Base-by-base conservation (phyloP, 2,797 vertebrate species). In the Myotis daubentonii region DNA sequence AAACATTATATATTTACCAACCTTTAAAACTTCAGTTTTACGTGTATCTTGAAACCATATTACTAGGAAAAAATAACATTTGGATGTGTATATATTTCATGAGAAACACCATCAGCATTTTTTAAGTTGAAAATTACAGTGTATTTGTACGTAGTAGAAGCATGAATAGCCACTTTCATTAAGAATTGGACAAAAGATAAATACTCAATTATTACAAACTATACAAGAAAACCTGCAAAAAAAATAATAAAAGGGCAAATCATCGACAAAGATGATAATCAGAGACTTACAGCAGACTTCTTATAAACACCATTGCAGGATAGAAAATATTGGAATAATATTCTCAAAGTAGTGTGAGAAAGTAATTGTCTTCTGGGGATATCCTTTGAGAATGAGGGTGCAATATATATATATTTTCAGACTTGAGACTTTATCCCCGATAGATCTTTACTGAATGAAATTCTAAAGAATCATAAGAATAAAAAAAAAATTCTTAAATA, bases 121-220 rank as follows among this genome's bases (percentile, higher is more conserved):
- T 62, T 94, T 22, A 91, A 93, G 51, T 66, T 93, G 79, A 88
- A 95, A 91, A 91, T 80, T 75, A 75, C 2, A 76, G 49, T 82
- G 7, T 83, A 82, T 87, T 71, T 92, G n/a, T 66, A 89, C 22
- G 93, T 91, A 68, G 17, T 47, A 70, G 55, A 95, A 87, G n/a
- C 49, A 92, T 79, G 25, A 84, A 94, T 85, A n/a, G 78, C 65
- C 22, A 60, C 85, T 93, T 92, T 95, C 65, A 95, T 72, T 95
- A 90, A 89, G 60, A 94, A 92, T 7, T 93, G 71, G 57, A 89
- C 25, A 93, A 94, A 83, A 96, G 94, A 93, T 80, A 93, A 95
- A 94, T 87, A 70, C 22, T 87, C 72, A 95, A 81, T 94, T 78
- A 97, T 93, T 28, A 25, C 57, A 72, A 83, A 91, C 10, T 93